A percentile compares a stretch with the other conserved stretches of the same genome.
Evolutionary conservation across 1,140 invertebrate genomes (phyloP).

Genomic region (Drosophila kohkoa): DNA sequence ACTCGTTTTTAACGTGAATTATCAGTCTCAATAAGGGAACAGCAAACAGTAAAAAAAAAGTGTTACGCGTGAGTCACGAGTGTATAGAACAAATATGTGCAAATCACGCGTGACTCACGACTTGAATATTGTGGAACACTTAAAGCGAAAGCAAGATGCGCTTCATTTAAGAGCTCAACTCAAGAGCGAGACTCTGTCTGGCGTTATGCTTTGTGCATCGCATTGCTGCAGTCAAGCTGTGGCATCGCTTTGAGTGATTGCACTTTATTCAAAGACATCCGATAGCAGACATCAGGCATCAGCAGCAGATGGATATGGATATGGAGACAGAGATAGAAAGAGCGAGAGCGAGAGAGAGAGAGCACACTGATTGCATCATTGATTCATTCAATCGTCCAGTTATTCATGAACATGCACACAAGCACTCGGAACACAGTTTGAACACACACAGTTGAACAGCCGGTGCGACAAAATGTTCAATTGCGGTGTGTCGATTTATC

Average conservation of each 20-base stretch:
- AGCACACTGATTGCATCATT: conserved; percentile 1
- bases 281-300: neutral
- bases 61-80: neutral
- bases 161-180: neutral
- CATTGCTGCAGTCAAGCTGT: neutral
- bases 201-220: no score
- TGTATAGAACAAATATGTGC: neutral
- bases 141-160: neutral
- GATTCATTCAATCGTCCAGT: conserved; percentile 20
- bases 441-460: neutral
- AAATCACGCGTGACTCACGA: no score
- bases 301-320: no score
- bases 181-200: neutral
- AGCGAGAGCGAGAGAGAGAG: neutral
- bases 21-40: no score
- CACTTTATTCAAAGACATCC: neutral
- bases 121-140: no score
- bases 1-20: no score
- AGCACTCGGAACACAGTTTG: neutral
- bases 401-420: conserved; percentile 21
- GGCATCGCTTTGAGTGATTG: neutral
- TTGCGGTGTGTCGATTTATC: conserved; percentile 17
- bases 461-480: conserved; percentile 22
- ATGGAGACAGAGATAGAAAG: no score
- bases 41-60: neutral